These are phyloP conservation scores for Arctocebus calabarensis DNA, from an alignment of 2,797 vertebrate genomes.

Conservation along the genomic window DNA sequence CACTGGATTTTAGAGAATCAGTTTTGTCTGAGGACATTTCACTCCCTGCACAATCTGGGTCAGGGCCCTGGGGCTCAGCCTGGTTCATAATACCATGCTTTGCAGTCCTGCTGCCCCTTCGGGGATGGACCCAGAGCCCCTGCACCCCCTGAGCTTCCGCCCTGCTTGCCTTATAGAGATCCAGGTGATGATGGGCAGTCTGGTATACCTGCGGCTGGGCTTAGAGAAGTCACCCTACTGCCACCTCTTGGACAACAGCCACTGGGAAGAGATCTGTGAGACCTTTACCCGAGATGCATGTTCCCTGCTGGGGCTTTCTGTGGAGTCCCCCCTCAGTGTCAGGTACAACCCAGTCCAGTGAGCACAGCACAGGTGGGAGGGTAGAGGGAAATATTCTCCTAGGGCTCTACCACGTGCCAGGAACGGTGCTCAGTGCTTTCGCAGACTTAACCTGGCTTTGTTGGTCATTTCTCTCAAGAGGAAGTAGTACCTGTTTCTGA, in stretches of 20 bases:
- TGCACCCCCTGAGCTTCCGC: background rate
- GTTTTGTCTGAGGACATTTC: background rate
- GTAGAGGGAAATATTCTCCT: background rate
- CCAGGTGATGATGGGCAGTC: slow-evolving; percentile 96
- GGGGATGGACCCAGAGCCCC: background rate
- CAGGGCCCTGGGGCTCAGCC: background rate
- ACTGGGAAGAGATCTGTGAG: slow-evolving; percentile 96
- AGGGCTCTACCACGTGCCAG: background rate
- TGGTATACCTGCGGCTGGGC: slow-evolving; percentile 94
- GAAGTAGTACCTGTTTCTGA: background rate
- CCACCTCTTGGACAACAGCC: slow-evolving; percentile 93
- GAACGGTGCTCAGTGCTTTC: background rate
- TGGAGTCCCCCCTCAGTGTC: slow-evolving; percentile 95
- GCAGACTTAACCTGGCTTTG: background rate
- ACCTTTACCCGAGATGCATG: slow-evolving; percentile 95
- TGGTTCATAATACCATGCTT: background rate
- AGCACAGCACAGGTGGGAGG: background rate
- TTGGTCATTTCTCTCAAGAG: background rate
- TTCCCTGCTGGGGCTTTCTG: slow-evolving; percentile 94
- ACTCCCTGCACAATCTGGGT: background rate
- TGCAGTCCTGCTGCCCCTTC: background rate
- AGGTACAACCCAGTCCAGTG: slow-evolving; percentile 85
- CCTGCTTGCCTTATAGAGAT: slow-evolving; percentile 89
- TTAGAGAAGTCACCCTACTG: slow-evolving; percentile 95
- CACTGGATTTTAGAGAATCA: background rate